Evolutionary conservation across 2,113 vertebrate species (phyloP).

Genomic region (Coturnix japonica): DNA sequence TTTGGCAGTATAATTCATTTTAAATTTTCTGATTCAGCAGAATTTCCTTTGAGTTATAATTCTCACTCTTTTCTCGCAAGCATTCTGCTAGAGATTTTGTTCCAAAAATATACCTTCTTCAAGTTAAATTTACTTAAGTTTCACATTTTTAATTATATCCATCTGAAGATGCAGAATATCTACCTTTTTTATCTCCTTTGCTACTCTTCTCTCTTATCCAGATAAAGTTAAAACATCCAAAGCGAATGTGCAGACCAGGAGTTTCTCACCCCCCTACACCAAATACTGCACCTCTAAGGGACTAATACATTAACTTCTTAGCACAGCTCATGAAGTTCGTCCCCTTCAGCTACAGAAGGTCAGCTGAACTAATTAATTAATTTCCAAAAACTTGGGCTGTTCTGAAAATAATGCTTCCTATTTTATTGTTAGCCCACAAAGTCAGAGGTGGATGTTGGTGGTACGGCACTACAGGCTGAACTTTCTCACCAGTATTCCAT

Average conservation of each 20-base stretch:
- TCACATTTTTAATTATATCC: background rate
- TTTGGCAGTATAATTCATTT: background rate
- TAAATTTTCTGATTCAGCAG: background rate
- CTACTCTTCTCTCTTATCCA: background rate
- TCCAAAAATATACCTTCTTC: background rate
- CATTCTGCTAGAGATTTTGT: background rate
- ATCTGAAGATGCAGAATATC: background rate
- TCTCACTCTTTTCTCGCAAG: background rate
- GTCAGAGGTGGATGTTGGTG: too few relatives aligned
- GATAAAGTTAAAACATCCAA: background rate
- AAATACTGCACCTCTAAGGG: background rate
- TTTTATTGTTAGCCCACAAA: too few relatives aligned
- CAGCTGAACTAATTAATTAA: background rate
- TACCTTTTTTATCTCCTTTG: background rate
- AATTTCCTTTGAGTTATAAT: background rate
- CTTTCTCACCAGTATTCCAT: background rate
- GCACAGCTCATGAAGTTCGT: background rate
- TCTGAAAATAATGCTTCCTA: too few relatives aligned
- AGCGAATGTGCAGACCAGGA: background rate
- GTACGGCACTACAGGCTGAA: too few relatives aligned
- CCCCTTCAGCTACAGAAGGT: background rate
- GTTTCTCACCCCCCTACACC: background rate
- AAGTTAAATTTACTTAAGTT: background rate
- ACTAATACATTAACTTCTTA: background rate
- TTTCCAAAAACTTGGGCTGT: background rate